Evolutionary conservation across 1,140 invertebrate species (phyloP), one percentile per base, ranked within the genome.

Genomic region (Xylocopa sonorina): DNA sequence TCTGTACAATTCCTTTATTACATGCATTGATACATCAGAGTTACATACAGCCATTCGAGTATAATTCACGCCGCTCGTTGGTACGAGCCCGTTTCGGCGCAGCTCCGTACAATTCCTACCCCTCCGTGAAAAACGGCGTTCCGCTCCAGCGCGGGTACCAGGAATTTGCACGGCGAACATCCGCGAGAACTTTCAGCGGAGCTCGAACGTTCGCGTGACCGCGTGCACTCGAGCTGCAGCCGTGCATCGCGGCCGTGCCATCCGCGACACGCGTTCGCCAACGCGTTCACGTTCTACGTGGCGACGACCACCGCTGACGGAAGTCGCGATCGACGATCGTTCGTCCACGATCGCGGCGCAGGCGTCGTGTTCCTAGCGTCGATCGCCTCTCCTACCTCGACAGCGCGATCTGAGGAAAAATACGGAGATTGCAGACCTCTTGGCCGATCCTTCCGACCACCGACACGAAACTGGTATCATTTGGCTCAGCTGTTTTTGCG

Each of bases 1-100:
- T 71, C 43, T 78, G 46, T 50, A 78, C 55, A 78, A 78, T 78
- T 50, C 46, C 43, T 78, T 78, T 78, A 71, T 78, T 78, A 58
- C 46, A 71, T 78, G 16, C 43, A 78, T 41, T 32, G 27, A 50
- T 68, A 78, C 67, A 78, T 51, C 66, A 58, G 24, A 77, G 34
- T 58, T 78, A 71, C 75, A 71, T 60, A 71, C 66, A 71, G n/a
- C 12, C 75, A 29, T 78, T 71, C 53, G 2, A 78, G n/a, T 46
- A 71, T 21, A 71, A 48, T 38, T 7, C 24, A 50, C 43, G 66
- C 24, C 4, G 14, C 32, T 71, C 27, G 27, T 57, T 53, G 74
- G 29, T 34, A 69, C 51, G 41, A 66, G 50, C 46, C n/a, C 32
- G n/a, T 21, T 43, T 62, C 24, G 34, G 3, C 48, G 18, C 34